These are phyloP conservation scores for Drosophila affinis DNA, from an alignment of 2,888 invertebrate species.

Conservation along the genomic window DNA sequence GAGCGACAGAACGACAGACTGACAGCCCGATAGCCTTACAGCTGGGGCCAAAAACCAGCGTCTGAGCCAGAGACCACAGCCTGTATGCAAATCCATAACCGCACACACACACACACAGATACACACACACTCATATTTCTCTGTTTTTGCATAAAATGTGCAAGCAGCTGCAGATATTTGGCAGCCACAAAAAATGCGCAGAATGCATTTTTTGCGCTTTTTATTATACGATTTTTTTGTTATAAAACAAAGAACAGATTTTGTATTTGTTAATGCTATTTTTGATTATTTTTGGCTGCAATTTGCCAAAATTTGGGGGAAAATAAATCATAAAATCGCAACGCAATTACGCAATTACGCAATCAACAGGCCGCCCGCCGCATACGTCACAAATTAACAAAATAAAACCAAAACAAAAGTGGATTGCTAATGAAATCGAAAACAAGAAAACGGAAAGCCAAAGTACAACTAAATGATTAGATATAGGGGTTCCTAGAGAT, in stretches of 20 bases:
- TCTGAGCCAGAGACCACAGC: background rate
- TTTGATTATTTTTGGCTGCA: conserved; percentile 14
- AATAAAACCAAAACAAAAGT: background rate
- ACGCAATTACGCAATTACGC: conserved; percentile 31
- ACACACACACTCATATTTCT: background rate
- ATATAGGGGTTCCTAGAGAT: background rate
- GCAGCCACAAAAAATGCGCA: conserved; percentile 47
- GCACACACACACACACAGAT: background rate
- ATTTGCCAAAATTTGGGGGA: conserved; percentile 24
- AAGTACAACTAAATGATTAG: conserved; percentile 1
- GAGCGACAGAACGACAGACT: too few species aligned
- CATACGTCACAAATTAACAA: conserved; percentile 21
- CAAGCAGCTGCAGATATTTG: conserved; percentile 72
- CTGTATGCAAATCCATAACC: background rate
- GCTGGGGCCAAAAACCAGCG: conserved; percentile 3
- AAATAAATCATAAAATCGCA: conserved; percentile 41
- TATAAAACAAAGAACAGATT: conserved; percentile 11
- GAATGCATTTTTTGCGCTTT: conserved; percentile 50
- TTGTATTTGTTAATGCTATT: conserved; percentile 7
- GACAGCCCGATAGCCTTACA: conserved; percentile 1
- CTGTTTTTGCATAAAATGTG: conserved; percentile 59
- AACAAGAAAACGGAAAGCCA: conserved; percentile 11
- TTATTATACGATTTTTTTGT: conserved; percentile 18
- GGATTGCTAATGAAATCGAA: conserved; percentile 35
- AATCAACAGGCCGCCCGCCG: conserved; percentile 24